Conservation (phyloP, 2,113 vertebrate genomes). For the Athene cunicularia region DNA sequence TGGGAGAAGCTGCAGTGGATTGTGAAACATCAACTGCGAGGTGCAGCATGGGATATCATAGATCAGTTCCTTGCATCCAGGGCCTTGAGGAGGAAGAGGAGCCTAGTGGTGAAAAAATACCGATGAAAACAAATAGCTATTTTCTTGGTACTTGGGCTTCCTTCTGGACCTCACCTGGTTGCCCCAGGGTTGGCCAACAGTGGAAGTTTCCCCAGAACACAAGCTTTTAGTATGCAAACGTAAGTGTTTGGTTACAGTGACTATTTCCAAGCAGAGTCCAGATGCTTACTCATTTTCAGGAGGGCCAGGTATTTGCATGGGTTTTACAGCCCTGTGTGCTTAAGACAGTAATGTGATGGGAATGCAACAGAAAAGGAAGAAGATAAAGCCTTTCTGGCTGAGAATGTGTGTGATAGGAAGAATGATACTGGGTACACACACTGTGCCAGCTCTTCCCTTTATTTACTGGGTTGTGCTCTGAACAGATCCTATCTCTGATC, state of each 20-base stretch:
- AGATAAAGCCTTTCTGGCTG: not conserved
- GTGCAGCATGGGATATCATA: not conserved
- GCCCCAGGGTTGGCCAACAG: not conserved
- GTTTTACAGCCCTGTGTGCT: not conserved
- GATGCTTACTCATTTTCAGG: not conserved
- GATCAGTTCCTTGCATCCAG: not conserved
- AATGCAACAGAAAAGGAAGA: slow-evolving; percentile 13
- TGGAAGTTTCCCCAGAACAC: not conserved
- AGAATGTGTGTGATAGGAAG: not conserved
- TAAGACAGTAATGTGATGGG: not conserved
- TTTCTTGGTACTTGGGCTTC: not conserved
- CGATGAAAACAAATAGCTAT: not conserved
- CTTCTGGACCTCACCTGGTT: not conserved
- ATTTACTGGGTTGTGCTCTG: not conserved
- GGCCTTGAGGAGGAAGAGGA: not conserved
- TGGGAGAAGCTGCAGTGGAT: not conserved
- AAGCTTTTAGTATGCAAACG: not conserved
- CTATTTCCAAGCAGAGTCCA: not conserved
- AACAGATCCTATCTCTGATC: not conserved
- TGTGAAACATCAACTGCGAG: not conserved
- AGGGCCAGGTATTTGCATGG: not conserved
- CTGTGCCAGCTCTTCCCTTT: not conserved
- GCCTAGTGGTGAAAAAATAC: not conserved
- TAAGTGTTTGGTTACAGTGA: not conserved
- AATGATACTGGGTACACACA: not conserved